Base-by-base conservation (phyloP, 2,797 vertebrate species). In the Merluccius polli region DNA sequence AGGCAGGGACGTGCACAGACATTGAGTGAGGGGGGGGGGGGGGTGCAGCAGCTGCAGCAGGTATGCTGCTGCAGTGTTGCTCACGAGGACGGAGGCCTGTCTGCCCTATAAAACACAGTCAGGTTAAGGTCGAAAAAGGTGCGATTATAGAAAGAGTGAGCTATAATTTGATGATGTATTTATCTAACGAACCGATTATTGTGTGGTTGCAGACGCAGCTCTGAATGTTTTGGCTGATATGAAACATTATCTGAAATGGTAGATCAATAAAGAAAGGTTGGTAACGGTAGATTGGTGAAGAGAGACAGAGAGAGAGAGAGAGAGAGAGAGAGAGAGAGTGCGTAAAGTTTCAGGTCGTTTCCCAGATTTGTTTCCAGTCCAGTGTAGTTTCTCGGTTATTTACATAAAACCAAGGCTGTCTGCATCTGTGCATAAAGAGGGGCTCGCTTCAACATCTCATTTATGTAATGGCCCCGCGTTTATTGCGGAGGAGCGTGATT, bases 401-500 rank as follows among this genome's bases (percentile, higher is more conserved):
- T 85, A 73, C 81, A 84, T 86, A 68, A 80, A 82, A 63, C 44
- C n/a, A 8, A 21, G 70, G 72, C 29, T 68, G 32, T 29, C 15
- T 83, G 72, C 74, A 59, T 82, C 30, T 52, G 75, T 81, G 79
- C 81, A 87, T 78, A 78, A 15, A 74, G 48, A 73, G 75, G 85
- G 90, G 88, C 84, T 89, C 88, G 86, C 78, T 78, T 84, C 88
- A 88, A 88, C 87, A 90, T 89, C 89, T 92, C 90, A 93, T 93
- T 92, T 92, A 85, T 91, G 88, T 91, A 93, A 94, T 93, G 90
- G 92, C 87, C 86, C 77, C 75, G 77, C 86, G 78, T 93, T 92
- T 91, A 93, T 90, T 73, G 81, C 84, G 76, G 24, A 71, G 33
- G 36, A 79, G 86, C 85, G 82, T 88, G 90, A 93, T 79, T 91